Conservation (phyloP, 2,888 invertebrate species). For the Thecocarcelia acutangulata region DNA sequence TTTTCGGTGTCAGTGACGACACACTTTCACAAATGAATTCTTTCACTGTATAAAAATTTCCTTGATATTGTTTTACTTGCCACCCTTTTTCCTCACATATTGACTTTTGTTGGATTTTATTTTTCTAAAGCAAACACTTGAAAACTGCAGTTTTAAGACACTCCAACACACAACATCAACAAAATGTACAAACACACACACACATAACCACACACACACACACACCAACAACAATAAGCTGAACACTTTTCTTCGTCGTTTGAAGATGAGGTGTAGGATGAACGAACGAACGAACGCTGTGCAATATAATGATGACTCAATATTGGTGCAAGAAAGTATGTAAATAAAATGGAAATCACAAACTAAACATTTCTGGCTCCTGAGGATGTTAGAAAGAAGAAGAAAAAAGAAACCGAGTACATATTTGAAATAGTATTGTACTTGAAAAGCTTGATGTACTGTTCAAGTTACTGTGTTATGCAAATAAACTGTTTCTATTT, state of each 20-base stretch:
- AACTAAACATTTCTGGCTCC: conserved; percentile 32
- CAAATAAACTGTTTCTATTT: too few species aligned
- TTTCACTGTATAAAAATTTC: conserved; percentile 24
- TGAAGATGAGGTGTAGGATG: conserved; percentile 25
- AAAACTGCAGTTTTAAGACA: conserved; percentile 65
- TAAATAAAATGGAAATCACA: conserved; percentile 23
- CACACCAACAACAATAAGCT: conserved; percentile 7
- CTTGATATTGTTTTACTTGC: conserved; percentile 37
- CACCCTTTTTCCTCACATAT: conserved; percentile 38
- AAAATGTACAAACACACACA: not conserved
- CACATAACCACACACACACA: too few species aligned
- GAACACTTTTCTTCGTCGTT: conserved; percentile 46
- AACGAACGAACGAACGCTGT: not conserved
- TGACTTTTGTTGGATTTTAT: conserved; percentile 54
- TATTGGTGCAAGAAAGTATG: conserved; percentile 17
- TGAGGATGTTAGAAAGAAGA: conserved; percentile 17
- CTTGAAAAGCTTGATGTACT: conserved; percentile 20
- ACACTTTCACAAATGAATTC: not conserved
- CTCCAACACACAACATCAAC: conserved; percentile 45
- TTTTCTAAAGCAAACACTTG: conserved; percentile 63
- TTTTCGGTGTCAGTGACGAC: too few species aligned
- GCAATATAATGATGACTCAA: conserved; percentile 62
- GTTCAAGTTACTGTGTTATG: not conserved
- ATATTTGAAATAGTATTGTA: too few species aligned
- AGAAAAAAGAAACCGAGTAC: too few species aligned